A percentile compares a stretch with the other conserved stretches of the same genome.
phyloP scores from a whole-genome alignment of 1,140 invertebrate species.

The Drosophila teissieri region DNA sequence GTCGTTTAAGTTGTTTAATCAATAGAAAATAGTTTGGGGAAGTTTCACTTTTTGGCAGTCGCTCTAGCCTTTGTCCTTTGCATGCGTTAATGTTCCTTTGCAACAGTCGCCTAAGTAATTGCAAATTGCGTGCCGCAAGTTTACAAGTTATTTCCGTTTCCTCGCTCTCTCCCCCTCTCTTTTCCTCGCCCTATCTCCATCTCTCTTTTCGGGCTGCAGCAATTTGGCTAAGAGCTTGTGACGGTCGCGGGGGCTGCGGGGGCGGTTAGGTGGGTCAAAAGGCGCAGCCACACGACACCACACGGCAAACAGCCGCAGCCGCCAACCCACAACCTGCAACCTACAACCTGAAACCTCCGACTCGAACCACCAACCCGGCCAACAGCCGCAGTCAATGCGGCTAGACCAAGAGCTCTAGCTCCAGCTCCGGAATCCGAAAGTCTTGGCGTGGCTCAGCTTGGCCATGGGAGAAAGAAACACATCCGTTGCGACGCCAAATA shows the following conservation, averaged over 20 bases:
- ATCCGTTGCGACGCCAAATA: conserved; percentile 1
- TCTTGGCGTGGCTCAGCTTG: conserved; percentile 23
- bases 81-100: conserved; percentile 48
- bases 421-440: conserved; percentile 14
- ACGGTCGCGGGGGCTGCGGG: neutral
- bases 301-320: conserved; percentile 43
- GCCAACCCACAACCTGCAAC: conserved; percentile 36
- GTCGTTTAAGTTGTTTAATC: conserved; percentile 47
- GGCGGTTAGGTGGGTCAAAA: conserved; percentile 70
- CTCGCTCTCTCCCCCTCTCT: neutral
- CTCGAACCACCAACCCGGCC: conserved; percentile 4
- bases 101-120: conserved; percentile 68
- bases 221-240: conserved; percentile 78
- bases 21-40: conserved; percentile 31
- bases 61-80: conserved; percentile 32
- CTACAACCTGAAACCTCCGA: conserved; percentile 5
- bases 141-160: conserved; percentile 51
- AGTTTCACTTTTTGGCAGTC: conserved; percentile 21
- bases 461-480: neutral
- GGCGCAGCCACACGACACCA: conserved; percentile 67
- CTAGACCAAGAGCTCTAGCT: conserved; percentile 41
- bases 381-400: conserved; percentile 36
- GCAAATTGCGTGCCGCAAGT: conserved; percentile 73
- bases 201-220: conserved; percentile 47
- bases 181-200: too few species aligned